phyloP scores from a whole-genome alignment of 2,888 invertebrate genomes.

The Diarsia mendica region DNA sequence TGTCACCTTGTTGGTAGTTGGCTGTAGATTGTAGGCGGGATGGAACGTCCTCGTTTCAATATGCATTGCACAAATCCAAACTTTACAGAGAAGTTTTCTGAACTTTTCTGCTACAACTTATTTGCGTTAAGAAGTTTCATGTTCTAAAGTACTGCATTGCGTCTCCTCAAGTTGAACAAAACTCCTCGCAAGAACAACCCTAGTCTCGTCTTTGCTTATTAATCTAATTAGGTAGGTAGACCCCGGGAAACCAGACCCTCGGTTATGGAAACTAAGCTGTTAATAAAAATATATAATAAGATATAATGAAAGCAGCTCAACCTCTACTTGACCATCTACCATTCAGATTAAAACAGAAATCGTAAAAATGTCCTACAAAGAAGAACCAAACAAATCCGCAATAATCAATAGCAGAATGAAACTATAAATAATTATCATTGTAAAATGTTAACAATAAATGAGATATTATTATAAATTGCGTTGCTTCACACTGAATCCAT shows the following conservation, averaged over 20 bases:
- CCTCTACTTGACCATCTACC: neutral
- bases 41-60: conserved; percentile 71
- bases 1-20: conserved; percentile 76
- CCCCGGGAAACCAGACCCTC: conserved; percentile 28
- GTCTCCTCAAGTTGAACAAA: conserved; percentile 18
- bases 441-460: neutral
- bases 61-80: conserved; percentile 55
- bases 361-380: conserved; percentile 7
- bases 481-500: conserved; percentile 35
- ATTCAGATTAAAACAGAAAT: neutral
- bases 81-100: conserved; percentile 26
- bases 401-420: neutral
- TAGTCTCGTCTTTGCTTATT: conserved; percentile 22
- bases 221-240: conserved; percentile 55
- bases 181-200: conserved; percentile 11
- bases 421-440: conserved; percentile 4
- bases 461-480: conserved; percentile 7
- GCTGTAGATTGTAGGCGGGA: conserved; percentile 80
- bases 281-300: neutral
- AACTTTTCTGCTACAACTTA: conserved; percentile 23
- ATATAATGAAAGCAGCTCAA: neutral
- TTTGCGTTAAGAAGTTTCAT: conserved; percentile 10
- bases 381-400: neutral
- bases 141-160: conserved; percentile 51
- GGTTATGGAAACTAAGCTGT: conserved; percentile 2